phyloP scores from a whole-genome alignment of 2,113 vertebrate genomes.

The Tretioscincus oriximinensis region DNA sequence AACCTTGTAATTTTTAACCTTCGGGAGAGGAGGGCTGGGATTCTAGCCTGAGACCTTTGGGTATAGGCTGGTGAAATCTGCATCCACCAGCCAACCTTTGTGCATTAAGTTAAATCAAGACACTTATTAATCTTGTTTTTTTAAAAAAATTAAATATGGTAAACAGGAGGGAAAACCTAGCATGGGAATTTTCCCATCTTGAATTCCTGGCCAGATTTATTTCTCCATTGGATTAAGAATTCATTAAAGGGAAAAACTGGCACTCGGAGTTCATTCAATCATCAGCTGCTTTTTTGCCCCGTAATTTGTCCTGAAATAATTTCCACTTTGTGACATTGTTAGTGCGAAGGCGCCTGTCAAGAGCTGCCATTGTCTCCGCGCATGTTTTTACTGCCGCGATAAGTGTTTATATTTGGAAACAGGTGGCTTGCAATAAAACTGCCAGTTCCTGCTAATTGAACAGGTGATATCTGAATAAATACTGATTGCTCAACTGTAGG shows the following conservation, averaged over 20 bases:
- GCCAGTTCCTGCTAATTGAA: constrained; percentile 25
- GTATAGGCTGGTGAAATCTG: no score
- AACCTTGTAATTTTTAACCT: no score
- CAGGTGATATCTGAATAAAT: constrained; percentile 28
- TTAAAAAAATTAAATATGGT: no score
- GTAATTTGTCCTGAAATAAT: not conserved
- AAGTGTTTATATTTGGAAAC: constrained; percentile 25
- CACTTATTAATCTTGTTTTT: no score
- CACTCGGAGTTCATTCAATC: constrained; percentile 6
- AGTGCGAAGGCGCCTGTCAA: constrained; percentile 19
- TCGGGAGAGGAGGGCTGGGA: no score
- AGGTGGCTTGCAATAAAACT: constrained; percentile 2
- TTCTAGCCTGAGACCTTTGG: no score
- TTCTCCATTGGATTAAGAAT: not conserved
- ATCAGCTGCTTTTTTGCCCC: not conserved
- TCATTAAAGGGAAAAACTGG: constrained; percentile 2
- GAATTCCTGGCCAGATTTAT: not conserved
- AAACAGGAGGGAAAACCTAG: no score
- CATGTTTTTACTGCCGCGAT: constrained; percentile 25
- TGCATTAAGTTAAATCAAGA: no score
- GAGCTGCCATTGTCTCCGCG: constrained; percentile 7
- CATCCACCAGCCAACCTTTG: no score
- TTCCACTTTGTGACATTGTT: not conserved
- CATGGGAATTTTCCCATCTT: not conserved
- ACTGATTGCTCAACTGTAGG: not conserved